Conservation (phyloP, 2,888 invertebrate species). For the Podotricha telesiphe region DNA sequence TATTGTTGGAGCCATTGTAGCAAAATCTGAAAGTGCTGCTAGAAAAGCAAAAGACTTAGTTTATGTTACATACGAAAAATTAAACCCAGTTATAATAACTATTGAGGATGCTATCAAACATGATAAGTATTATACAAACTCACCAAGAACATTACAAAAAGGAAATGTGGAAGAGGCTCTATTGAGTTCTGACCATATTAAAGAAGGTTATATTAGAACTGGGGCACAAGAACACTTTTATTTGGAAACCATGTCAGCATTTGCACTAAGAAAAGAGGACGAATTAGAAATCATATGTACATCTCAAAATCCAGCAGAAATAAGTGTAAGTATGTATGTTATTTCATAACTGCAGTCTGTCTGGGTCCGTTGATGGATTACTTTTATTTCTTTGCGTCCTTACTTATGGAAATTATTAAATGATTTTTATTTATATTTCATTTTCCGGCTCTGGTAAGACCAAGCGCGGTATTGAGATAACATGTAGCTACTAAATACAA, state of each 20-base stretch:
- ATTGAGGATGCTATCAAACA: slow-evolving; percentile 93
- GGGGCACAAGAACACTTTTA: slow-evolving; percentile 97
- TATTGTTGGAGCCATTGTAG: slow-evolving; percentile 90
- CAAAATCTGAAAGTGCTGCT: slow-evolving; percentile 89
- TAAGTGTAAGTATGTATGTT: slow-evolving; percentile 79
- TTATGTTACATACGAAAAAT: slow-evolving; percentile 89
- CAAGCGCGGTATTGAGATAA: too few species aligned
- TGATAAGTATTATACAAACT: slow-evolving; percentile 85
- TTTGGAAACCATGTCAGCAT: slow-evolving; percentile 89
- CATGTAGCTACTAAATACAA: too few species aligned
- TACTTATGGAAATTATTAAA: too few species aligned
- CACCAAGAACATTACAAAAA: slow-evolving; percentile 80
- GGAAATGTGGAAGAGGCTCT: slow-evolving; percentile 88
- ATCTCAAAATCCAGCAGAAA: slow-evolving; percentile 91
- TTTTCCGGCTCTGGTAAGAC: too few species aligned
- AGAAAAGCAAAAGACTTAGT: slow-evolving; percentile 91
- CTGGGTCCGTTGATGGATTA: too few species aligned
- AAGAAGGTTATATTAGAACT: slow-evolving; percentile 87
- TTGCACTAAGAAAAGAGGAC: slow-evolving; percentile 88
- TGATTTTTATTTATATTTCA: too few species aligned
- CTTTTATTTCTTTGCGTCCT: too few species aligned
- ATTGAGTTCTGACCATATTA: slow-evolving; percentile 84
- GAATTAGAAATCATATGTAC: slow-evolving; percentile 93
- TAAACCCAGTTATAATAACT: slow-evolving; percentile 90
- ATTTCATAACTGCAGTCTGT: background rate